Base-by-base conservation (phyloP, 2,113 vertebrate species). In the Erinaceus europaeus region DNA sequence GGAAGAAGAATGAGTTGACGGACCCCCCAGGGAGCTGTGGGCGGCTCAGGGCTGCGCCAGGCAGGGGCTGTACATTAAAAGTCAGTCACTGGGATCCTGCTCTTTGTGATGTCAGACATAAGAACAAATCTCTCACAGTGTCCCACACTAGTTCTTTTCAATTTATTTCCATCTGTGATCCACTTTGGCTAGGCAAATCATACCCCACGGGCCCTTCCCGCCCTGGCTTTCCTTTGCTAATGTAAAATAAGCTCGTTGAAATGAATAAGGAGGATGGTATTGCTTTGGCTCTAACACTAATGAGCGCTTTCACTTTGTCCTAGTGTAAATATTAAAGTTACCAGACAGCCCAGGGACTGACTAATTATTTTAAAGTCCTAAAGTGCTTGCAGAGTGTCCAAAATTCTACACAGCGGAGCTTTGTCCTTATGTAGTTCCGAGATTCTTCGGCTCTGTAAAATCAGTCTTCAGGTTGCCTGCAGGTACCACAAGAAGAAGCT, bases 291-390 rank as follows among this genome's bases (percentile, higher is more conserved):
- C 40, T 34, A 85, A 80, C 40, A 69, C 55, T 90, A 88, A 94
- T 82, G 86, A 90, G 52, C 46, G 53, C 68, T 81, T 93, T 77
- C 50, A 32, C 40, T 52, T 83, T 91, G 88, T 88, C 67, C 46
- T 40, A 86, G 84, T 86, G 76, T 92, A 91, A 90, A 95, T 95
- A 93, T 92, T 92, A 90, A 88, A 92, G 79, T 88, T 91, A 57
- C 72, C 86, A 90, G 89, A 72, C 67, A 90, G 44, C 68, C 68
- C 23, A 77, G 89, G 90, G 94, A 91, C 64, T 62, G 76, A 71
- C 57, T 84, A 90, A 86, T 94, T 91, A 84, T 76, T 61, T 91
- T 83, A 88, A 88, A 90, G 73, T 77, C n/a, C 44, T 36, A 27
- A 80, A 78, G 52, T 90, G 62, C 84, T 88, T 88, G 25, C 68